A percentile compares a stretch with the other conserved stretches of the same genome.
Conservation (phyloP, 2,797 vertebrate species). For the Ara ararauna region DNA sequence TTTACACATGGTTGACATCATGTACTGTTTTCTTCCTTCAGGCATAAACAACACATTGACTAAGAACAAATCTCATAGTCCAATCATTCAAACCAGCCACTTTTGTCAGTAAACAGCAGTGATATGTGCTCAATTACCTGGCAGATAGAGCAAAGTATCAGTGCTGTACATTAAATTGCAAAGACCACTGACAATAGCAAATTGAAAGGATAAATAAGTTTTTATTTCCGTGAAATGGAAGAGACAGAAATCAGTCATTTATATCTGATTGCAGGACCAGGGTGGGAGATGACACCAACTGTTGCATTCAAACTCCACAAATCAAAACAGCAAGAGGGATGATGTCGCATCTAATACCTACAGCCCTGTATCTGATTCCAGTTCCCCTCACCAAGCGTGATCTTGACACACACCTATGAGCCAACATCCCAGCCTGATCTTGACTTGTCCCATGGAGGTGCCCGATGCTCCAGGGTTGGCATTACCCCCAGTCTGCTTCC, state of each 20-base stretch:
- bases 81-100: not conserved
- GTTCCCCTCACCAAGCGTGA: not conserved
- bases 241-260: not conserved
- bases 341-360: not conserved
- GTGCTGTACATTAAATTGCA: not conserved
- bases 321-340: not conserved
- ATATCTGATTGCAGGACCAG: not conserved
- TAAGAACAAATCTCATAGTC: not conserved
- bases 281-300: not conserved
- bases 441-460: not conserved
- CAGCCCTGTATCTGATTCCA: accelerated
- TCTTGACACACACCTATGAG: not conserved
- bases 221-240: not conserved
- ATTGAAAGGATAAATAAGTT: not conserved
- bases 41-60: not conserved
- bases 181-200: not conserved
- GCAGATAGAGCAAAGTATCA: not conserved
- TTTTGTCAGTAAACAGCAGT: not conserved
- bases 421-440: not conserved
- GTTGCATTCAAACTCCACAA: not conserved
- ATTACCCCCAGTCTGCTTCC: not conserved
- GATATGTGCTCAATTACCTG: not conserved
- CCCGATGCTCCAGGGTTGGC: not conserved
- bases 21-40: not conserved
- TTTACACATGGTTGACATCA: not conserved